Conservation (phyloP, 2,888 invertebrate species). For the Cosmopolites sordidus region DNA sequence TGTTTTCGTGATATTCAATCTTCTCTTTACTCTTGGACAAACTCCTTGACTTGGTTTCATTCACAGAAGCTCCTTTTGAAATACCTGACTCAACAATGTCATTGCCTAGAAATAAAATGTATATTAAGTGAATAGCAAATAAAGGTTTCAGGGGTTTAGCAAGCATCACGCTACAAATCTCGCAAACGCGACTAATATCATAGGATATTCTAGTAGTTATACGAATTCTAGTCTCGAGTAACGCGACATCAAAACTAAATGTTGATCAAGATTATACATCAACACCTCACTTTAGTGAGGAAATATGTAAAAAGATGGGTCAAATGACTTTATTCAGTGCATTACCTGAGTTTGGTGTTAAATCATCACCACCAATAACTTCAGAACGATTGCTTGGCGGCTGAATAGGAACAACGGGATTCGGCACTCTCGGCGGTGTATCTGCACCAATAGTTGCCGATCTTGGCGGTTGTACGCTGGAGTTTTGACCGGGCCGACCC, state of each 20-base stretch:
- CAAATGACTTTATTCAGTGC: too few species aligned
- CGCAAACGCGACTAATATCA: too few species aligned
- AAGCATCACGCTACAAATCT: too few species aligned
- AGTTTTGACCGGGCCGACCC: slow-evolving; percentile 16
- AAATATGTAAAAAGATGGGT: too few species aligned
- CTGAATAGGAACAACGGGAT: not conserved
- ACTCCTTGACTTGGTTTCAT: slow-evolving; percentile 30
- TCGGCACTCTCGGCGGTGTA: slow-evolving; percentile 39
- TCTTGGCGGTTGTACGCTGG: slow-evolving; percentile 35
- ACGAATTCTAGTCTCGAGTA: too few species aligned
- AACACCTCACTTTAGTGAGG: too few species aligned
- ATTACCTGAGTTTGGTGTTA: slow-evolving; percentile 12
- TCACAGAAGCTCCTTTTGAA: not conserved
- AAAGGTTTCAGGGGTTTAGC: too few species aligned
- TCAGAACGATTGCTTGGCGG: slow-evolving; percentile 34
- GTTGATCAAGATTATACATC: too few species aligned
- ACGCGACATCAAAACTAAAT: too few species aligned
- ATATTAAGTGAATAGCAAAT: too few species aligned
- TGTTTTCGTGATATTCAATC: slow-evolving; percentile 17
- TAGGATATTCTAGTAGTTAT: too few species aligned
- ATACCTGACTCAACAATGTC: slow-evolving; percentile 10
- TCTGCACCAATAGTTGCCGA: slow-evolving; percentile 49
- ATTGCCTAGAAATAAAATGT: slow-evolving; percentile 6
- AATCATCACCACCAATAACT: slow-evolving; percentile 40
- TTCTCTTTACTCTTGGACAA: slow-evolving; percentile 31